A percentile compares a stretch with the other conserved stretches of the same genome.
Evolutionary conservation across 92 coral and sea anemone genomes (phyloP).

Genomic region (Pocillopora meandrina): DNA sequence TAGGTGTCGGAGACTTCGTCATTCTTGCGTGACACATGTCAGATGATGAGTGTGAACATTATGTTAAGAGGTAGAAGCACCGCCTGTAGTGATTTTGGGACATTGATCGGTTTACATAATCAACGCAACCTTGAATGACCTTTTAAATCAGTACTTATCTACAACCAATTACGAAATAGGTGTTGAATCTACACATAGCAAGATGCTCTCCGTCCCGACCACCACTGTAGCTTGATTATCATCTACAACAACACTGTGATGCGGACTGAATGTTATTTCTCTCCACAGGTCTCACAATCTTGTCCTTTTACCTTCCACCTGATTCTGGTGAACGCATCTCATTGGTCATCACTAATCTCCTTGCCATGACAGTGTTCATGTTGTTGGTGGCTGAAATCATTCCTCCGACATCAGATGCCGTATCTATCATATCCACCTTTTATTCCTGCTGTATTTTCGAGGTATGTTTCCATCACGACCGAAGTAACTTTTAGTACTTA

Average conservation of each 20-base stretch:
- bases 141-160: too few relatives aligned
- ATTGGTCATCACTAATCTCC: slow-evolving; percentile 91
- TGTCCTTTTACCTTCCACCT: slow-evolving; percentile 97
- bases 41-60: too few relatives aligned
- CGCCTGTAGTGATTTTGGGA: too few relatives aligned
- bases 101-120: too few relatives aligned
- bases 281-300: slow-evolving; percentile 71
- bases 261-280: not conserved
- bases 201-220: too few relatives aligned
- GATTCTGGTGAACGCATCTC: slow-evolving; percentile 98
- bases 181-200: too few relatives aligned
- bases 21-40: too few relatives aligned
- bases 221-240: too few relatives aligned
- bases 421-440: slow-evolving; percentile 85
- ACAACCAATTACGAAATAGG: too few relatives aligned
- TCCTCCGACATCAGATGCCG: slow-evolving; percentile 98
- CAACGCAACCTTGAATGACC: too few relatives aligned
- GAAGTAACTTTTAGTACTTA: not conserved
- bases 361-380: slow-evolving; percentile 97
- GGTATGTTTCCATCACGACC: slow-evolving; percentile 51
- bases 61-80: too few relatives aligned
- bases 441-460: slow-evolving; percentile 92
- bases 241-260: not conserved
- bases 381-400: slow-evolving; percentile 93
- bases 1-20: too few relatives aligned